Percentiles rank a stretch among this genome's conserved stretches.
These are phyloP conservation scores for Lymantria monacha DNA, from an alignment of 2,888 invertebrate species.

Conservation along the genomic window DNA sequence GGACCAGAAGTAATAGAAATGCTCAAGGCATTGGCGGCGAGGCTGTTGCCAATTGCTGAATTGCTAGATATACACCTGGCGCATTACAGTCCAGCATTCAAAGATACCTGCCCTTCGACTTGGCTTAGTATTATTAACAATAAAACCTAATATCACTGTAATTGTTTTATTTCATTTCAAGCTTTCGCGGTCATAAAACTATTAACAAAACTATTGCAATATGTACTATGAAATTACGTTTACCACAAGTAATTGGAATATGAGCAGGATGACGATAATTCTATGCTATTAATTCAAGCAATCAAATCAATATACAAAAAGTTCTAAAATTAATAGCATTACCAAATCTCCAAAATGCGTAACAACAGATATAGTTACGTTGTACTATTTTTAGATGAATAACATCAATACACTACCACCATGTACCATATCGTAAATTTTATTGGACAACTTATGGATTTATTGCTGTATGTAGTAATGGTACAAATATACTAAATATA, in stretches of 20 bases:
- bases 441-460: constrained; percentile 30
- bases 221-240: too few species aligned
- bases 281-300: too few species aligned
- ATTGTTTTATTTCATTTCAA: background rate
- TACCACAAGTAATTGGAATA: too few species aligned
- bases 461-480: constrained; percentile 12
- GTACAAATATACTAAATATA: background rate
- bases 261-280: too few species aligned
- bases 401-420: background rate
- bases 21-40: constrained; percentile 56
- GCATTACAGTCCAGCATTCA: constrained; percentile 66
- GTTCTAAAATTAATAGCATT: background rate
- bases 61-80: constrained; percentile 65
- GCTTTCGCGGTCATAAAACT: too few species aligned
- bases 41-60: constrained; percentile 60
- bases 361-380: background rate
- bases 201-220: too few species aligned
- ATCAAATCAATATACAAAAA: too few species aligned
- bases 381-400: constrained; percentile 12
- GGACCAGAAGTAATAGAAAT: constrained; percentile 59
- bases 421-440: constrained; percentile 12
- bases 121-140: constrained; percentile 73
- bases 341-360: background rate
- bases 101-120: constrained; percentile 60
- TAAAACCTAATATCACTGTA: constrained; percentile 34